phyloP scores from a whole-genome alignment of 2,113 vertebrate genomes.

The Limanda limanda region DNA sequence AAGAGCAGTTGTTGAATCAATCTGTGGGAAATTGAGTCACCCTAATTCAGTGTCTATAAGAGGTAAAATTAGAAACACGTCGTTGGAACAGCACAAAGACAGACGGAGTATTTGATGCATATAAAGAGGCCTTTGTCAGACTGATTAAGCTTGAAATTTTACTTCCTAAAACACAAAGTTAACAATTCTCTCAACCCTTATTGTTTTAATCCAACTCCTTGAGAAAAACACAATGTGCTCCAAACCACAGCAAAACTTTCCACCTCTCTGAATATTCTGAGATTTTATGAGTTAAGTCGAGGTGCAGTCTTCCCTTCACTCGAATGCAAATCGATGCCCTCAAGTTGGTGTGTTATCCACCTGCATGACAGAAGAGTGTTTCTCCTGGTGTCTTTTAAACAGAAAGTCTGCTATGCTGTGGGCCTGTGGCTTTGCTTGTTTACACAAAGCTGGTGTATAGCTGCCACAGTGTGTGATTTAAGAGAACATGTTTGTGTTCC shows the following conservation, averaged over 20 bases:
- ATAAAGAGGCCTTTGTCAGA: slow-evolving; percentile 12
- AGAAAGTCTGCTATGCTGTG: neutral
- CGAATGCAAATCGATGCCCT: slow-evolving; percentile 22
- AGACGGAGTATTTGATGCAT: neutral
- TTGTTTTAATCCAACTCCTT: neutral
- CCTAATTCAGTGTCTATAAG: slow-evolving; percentile 29
- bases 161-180: neutral
- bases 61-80: slow-evolving; percentile 14
- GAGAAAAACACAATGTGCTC: slow-evolving; percentile 1
- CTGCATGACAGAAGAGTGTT: neutral
- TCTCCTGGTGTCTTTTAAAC: neutral
- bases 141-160: neutral
- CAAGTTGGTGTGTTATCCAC: neutral
- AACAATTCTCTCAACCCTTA: neutral
- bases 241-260: neutral
- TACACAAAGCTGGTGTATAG: neutral
- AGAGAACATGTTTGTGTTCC: neutral
- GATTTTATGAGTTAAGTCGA: neutral
- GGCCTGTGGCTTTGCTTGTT: neutral
- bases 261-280: neutral
- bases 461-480: neutral
- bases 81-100: neutral
- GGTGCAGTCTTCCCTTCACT: slow-evolving; percentile 20
- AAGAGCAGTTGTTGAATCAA: slow-evolving; percentile 46
- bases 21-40: slow-evolving; percentile 50